Evolutionary conservation across 2,888 invertebrate genomes (phyloP), one percentile per base, ranked within the genome.

Genomic region (Ctenicera cuprea): DNA sequence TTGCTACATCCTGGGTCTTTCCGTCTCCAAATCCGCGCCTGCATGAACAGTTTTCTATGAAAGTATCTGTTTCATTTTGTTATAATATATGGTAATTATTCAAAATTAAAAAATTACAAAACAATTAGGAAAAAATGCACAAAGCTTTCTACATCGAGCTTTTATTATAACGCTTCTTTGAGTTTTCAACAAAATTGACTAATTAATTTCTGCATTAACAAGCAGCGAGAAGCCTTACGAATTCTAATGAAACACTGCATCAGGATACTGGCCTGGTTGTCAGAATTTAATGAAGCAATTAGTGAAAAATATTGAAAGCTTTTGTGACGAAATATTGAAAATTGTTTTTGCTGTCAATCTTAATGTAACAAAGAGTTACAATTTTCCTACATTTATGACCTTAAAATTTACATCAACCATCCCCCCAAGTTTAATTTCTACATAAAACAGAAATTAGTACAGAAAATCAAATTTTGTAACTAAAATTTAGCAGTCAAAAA

Each of bases 1-100:
- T 80, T 77, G 77, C 80, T 80, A 80, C 78, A 75, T 80, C 80
- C 79, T 79, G 79, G 79, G 79, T 75, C 78, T 71, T 78, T 78
- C 78, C 76, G 76, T 77, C 79, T 78, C 76, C 70, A 68, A 77
- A 77, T 76, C 78, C 77, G 75, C 77, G 78, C 80, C 79, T 80
- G 78, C 77, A 80, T 76, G 77, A 80, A 80, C 64, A 80, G 78
- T 71, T 76, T 70, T 64, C 43, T 57, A 76, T 77, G 74, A 77
- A 76, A 77, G 72, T 33, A 72, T 41, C 45, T 30, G 43, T 33
- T 41, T 45, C 5, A 37, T 65, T 33, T 30, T n/a, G n/a, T 14
- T 38, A 14, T 4, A 62, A 14, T 8, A 57, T 22, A 59, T 14
- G 14, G 38, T 59, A 38, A 59, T 59, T 38, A 62, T 45, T 62